Conservation (phyloP, 2,113 vertebrate genomes). For the Lynx canadensis region DNA sequence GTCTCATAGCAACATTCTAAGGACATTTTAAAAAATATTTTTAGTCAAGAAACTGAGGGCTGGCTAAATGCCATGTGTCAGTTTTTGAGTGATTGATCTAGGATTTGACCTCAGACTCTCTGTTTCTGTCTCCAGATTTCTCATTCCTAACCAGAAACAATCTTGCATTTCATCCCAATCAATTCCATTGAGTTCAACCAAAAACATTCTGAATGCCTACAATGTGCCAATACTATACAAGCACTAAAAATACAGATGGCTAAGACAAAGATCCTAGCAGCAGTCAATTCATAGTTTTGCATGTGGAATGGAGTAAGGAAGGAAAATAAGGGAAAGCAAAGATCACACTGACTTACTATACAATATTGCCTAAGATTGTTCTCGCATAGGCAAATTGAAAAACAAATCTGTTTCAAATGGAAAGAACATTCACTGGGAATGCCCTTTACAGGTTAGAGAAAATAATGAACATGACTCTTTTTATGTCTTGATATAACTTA, state of each 20-base stretch:
- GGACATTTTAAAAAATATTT: not conserved
- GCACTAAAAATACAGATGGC: not conserved
- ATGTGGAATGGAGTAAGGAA: not conserved
- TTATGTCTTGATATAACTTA: not conserved
- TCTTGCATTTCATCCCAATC: not conserved
- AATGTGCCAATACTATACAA: not conserved
- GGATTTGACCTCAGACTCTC: not conserved
- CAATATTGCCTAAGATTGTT: not conserved
- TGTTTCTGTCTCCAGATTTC: not conserved
- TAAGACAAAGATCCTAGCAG: not conserved
- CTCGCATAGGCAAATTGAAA: not conserved
- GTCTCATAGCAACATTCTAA: not conserved
- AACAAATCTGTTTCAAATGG: not conserved
- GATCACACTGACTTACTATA: not conserved
- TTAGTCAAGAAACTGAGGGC: not conserved
- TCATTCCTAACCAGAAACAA: not conserved
- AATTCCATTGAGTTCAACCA: not conserved
- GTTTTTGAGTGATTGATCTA: not conserved
- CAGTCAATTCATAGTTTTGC: not conserved
- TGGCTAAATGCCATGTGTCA: not conserved
- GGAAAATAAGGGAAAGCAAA: not conserved
- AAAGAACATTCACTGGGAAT: not conserved
- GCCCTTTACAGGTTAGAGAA: not conserved
- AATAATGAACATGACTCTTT: not conserved
- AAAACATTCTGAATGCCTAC: not conserved